phyloP scores from a whole-genome alignment of 2,113 vertebrate genomes.

The Calidris pygmaea region DNA sequence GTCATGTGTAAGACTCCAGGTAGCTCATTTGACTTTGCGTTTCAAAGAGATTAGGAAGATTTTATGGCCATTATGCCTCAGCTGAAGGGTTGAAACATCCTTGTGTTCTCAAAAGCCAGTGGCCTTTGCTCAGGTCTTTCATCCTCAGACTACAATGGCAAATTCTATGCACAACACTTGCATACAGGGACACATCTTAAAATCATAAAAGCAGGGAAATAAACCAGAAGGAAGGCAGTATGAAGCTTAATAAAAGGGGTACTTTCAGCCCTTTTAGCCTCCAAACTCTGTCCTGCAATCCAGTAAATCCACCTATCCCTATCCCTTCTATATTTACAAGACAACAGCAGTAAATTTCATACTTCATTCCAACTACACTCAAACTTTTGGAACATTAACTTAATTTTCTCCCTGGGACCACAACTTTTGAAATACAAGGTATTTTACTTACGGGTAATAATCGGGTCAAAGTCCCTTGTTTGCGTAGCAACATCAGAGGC shows the following conservation, averaged over 20 bases:
- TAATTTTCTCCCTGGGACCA: not conserved
- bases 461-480: slow-evolving; percentile 90
- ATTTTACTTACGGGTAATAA: slow-evolving; percentile 87
- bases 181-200: not conserved
- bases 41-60: not conserved
- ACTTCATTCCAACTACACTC: not conserved
- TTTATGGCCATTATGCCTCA: not conserved
- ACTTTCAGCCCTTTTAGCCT: not conserved
- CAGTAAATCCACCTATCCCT: not conserved
- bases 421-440: not conserved
- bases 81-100: not conserved
- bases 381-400: not conserved
- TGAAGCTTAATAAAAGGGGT: not conserved
- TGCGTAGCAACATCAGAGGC: slow-evolving; percentile 94
- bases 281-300: not conserved
- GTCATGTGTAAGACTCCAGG: not conserved
- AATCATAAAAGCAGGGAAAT: not conserved
- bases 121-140: not conserved
- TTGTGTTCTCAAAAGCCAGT: not conserved
- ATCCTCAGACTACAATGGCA: not conserved
- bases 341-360: not conserved
- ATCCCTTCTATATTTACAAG: not conserved
- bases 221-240: not conserved
- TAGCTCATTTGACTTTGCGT: not conserved
- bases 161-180: not conserved